Evolutionary conservation across 2,888 invertebrate species (phyloP).

Genomic region (Zygothrica quintamaculata): DNA sequence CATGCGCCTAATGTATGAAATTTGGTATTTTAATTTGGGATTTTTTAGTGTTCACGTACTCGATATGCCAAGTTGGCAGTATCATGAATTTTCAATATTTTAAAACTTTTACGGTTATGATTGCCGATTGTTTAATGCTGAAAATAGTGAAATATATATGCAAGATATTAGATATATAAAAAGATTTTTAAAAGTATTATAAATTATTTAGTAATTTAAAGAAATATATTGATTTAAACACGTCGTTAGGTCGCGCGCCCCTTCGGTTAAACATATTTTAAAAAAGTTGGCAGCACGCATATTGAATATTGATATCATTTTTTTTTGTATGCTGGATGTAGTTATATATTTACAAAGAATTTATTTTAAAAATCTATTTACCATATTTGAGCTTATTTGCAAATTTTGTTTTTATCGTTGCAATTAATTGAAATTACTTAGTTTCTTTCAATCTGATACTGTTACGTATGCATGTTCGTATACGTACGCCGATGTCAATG

Average conservation of each 20-base stretch:
- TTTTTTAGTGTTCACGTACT: constrained; percentile 37
- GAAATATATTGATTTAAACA: neutral
- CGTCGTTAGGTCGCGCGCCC: constrained; percentile 46
- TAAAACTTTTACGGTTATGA: constrained; percentile 22
- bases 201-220: neutral
- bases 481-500: constrained; percentile 10
- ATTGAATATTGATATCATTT: constrained; percentile 73
- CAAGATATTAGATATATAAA: neutral
- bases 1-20: constrained; percentile 38
- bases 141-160: constrained; percentile 16
- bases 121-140: constrained; percentile 6
- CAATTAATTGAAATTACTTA: neutral
- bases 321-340: constrained; percentile 61
- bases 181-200: neutral
- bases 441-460: constrained; percentile 4
- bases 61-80: constrained; percentile 25
- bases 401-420: neutral
- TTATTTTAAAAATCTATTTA: constrained; percentile 8
- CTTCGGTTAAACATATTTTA: constrained; percentile 15
- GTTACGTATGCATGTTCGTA: constrained; percentile 41
- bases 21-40: constrained; percentile 34
- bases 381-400: too few relatives aligned
- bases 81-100: constrained; percentile 23
- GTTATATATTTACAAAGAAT: constrained; percentile 37
- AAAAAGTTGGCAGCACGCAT: constrained; percentile 50